A percentile compares a stretch with the other conserved stretches of the same genome.
phyloP scores from a whole-genome alignment of 2,113 vertebrate genomes.

The Grallaria varia region DNA sequence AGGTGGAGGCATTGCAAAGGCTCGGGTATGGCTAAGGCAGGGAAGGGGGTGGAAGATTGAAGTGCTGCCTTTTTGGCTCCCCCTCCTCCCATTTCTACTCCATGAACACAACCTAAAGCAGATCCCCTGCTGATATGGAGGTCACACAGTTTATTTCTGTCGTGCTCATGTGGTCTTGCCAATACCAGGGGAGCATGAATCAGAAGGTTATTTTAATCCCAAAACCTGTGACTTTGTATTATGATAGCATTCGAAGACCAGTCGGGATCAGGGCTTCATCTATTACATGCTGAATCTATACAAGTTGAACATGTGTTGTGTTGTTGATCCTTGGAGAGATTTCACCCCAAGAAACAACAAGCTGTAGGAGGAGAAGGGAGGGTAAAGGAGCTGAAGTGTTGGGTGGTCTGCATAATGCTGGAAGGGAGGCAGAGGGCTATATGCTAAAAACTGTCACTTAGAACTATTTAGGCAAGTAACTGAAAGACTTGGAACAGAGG shows the following conservation, averaged over 20 bases:
- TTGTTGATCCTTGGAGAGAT: conserved; percentile 4
- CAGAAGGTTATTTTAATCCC: conserved; percentile 37
- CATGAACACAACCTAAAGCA: background rate
- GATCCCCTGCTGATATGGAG: background rate
- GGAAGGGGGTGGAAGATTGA: background rate
- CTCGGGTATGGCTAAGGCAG: background rate
- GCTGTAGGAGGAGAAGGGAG: conserved; percentile 1
- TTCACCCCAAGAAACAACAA: background rate
- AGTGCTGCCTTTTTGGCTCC: background rate
- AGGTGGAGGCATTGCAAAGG: background rate
- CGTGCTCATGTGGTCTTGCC: background rate
- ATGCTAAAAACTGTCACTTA: conserved; percentile 41
- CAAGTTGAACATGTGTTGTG: background rate
- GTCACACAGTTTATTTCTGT: conserved; percentile 40
- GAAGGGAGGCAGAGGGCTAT: background rate
- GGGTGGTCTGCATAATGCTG: conserved; percentile 27
- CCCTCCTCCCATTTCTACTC: conserved; percentile 15
- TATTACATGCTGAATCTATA: background rate
- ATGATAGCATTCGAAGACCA: background rate
- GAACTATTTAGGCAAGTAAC: background rate
- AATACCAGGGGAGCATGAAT: conserved; percentile 1
- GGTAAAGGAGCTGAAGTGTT: background rate
- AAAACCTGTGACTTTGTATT: conserved; percentile 19
- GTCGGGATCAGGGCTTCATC: background rate
- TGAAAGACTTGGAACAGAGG: conserved; percentile 48